Conservation (phyloP, 1,140 invertebrate species). For the Drosophila arawakana region DNA sequence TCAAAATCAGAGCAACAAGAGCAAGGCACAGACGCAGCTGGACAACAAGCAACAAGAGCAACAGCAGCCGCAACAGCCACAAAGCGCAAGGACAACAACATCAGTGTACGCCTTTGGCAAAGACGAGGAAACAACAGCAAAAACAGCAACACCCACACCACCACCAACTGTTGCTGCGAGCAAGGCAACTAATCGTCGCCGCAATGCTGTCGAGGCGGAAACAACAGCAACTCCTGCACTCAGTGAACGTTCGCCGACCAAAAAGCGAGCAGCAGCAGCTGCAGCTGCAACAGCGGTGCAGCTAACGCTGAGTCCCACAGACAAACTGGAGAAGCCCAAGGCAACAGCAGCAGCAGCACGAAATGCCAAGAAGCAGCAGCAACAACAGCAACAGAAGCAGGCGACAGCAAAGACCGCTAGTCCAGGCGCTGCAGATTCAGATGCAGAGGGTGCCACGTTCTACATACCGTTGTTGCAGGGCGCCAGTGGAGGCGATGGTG, state of each 20-base stretch:
- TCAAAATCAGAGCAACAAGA: slow-evolving; percentile 60
- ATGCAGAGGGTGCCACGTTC: slow-evolving; percentile 87
- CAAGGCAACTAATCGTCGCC: slow-evolving; percentile 53
- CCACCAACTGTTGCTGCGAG: neutral
- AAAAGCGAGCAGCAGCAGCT: slow-evolving; percentile 68
- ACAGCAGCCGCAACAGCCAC: slow-evolving; percentile 14
- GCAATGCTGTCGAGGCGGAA: slow-evolving; percentile 24
- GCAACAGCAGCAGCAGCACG: slow-evolving; percentile 39
- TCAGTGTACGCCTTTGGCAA: slow-evolving; percentile 74
- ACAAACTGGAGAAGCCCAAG: slow-evolving; percentile 72
- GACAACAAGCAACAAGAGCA: slow-evolving; percentile 45
- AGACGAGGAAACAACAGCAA: slow-evolving; percentile 52
- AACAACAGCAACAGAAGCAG: slow-evolving; percentile 25
- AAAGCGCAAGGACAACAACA: slow-evolving; percentile 16
- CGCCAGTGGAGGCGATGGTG: slow-evolving; percentile 84
- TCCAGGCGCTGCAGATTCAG: slow-evolving; percentile 62
- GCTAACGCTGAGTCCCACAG: slow-evolving; percentile 77
- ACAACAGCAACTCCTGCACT: slow-evolving; percentile 74
- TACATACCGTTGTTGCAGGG: slow-evolving; percentile 89
- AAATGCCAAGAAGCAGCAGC: slow-evolving; percentile 60
- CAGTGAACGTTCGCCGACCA: slow-evolving; percentile 76
- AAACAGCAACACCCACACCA: slow-evolving; percentile 24
- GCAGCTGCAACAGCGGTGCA: slow-evolving; percentile 76
- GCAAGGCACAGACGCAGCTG: slow-evolving; percentile 41
- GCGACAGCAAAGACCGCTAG: slow-evolving; percentile 14